phyloP scores from a whole-genome alignment of 2,113 vertebrate species.

The Jaculus jaculus region DNA sequence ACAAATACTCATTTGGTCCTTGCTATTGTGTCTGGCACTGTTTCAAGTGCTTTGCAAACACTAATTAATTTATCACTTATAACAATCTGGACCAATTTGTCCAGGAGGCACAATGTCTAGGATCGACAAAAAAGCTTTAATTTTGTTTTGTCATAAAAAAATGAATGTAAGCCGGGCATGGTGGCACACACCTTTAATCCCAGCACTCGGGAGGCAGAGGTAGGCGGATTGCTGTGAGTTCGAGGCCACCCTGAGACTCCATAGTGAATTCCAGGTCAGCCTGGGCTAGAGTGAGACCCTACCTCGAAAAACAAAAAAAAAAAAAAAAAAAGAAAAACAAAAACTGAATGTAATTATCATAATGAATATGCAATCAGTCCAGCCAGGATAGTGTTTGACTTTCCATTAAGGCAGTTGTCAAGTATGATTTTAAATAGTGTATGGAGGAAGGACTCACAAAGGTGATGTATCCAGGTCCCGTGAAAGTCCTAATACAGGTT shows the following conservation, averaged over 20 bases:
- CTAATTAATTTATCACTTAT: neutral
- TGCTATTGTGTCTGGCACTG: neutral
- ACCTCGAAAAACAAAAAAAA: too few relatives aligned
- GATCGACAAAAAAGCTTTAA: neutral
- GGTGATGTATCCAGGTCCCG: neutral
- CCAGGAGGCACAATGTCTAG: neutral
- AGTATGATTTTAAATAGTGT: constrained; percentile 24
- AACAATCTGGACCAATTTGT: neutral
- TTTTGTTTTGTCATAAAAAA: neutral
- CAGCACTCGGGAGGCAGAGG: too few relatives aligned
- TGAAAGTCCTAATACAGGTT: neutral
- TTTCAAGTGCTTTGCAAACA: constrained; percentile 9
- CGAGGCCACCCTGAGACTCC: too few relatives aligned
- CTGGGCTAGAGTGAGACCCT: too few relatives aligned
- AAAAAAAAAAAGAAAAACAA: constrained; percentile 5
- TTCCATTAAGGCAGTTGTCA: neutral
- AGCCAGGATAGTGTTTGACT: neutral
- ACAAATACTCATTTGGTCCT: neutral
- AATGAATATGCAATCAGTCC: neutral
- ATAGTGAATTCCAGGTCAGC: too few relatives aligned
- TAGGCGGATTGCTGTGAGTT: too few relatives aligned
- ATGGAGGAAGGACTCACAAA: neutral
- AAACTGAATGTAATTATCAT: constrained; percentile 1
- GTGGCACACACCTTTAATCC: too few relatives aligned
- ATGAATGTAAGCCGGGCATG: too few relatives aligned